phyloP scores from a whole-genome alignment of 2,888 invertebrate species.

The Halictus quadricinctus region DNA sequence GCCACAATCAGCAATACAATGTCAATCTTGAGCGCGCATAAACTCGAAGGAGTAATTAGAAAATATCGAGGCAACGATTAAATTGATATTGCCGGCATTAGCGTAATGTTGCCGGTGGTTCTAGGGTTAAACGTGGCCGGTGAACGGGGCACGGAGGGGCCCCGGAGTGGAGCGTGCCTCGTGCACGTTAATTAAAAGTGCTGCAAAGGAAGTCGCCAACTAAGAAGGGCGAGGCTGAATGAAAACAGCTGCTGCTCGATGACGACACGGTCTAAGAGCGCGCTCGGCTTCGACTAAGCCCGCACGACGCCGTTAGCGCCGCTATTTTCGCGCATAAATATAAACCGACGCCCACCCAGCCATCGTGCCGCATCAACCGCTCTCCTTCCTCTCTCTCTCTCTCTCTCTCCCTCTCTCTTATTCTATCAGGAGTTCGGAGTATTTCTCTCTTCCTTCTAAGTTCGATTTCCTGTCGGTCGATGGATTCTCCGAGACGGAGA shows the following conservation, averaged over 20 bases:
- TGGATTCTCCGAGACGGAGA: not conserved
- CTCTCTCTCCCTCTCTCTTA: not conserved
- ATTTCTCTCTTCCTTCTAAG: not conserved
- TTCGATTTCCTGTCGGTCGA: conserved; percentile 6
- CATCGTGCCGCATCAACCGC: conserved; percentile 3
- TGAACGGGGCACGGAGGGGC: not conserved
- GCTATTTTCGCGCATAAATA: conserved; percentile 77
- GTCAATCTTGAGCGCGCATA: not conserved
- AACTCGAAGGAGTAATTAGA: not conserved
- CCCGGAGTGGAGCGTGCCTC: conserved; percentile 40
- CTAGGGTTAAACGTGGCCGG: not conserved
- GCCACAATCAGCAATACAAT: not conserved
- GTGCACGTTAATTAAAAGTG: conserved; percentile 68
- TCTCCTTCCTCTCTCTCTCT: not conserved
- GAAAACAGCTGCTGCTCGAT: conserved; percentile 80
- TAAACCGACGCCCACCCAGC: conserved; percentile 70
- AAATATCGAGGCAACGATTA: not conserved
- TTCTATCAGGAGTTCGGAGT: not conserved
- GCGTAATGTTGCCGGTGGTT: not conserved
- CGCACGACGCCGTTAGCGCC: conserved; percentile 49
- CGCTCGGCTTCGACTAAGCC: conserved; percentile 38
- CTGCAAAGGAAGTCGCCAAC: conserved; percentile 77
- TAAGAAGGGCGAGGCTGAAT: conserved; percentile 79
- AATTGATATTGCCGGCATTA: not conserved
- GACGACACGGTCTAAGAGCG: conserved; percentile 76